Percentiles rank a stretch among this genome's conserved stretches.
Evolutionary conservation across 1,140 invertebrate species (phyloP).

Genomic region (Caenorhabditis inopinata): DNA sequence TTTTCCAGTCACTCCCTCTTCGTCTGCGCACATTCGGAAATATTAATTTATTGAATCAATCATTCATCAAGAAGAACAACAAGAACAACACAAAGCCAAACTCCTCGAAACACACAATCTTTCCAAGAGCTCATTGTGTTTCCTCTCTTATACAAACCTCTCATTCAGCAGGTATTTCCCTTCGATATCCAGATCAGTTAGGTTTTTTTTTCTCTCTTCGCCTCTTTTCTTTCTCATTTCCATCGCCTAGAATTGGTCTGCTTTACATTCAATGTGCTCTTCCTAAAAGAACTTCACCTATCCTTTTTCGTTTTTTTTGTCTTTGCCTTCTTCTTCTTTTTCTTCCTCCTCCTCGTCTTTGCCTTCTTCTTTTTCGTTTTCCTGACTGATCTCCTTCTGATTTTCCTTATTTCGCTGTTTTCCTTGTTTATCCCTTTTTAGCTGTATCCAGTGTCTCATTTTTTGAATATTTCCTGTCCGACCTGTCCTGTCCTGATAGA

Average conservation of each 20-base stretch:
- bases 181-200: neutral
- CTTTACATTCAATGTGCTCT: constrained; percentile 32
- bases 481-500: neutral
- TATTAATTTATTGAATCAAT: neutral
- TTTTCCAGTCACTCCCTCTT: constrained; percentile 11
- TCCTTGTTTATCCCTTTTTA: neutral
- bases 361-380: too few relatives aligned
- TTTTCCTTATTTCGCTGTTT: neutral
- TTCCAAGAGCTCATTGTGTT: too few relatives aligned
- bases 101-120: too few relatives aligned
- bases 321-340: neutral
- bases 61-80: neutral
- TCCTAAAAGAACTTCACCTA: neutral
- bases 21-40: constrained; percentile 10
- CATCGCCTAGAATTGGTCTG: constrained; percentile 31
- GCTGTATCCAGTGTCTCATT: neutral
- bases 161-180: constrained; percentile 1
- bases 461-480: too few relatives aligned
- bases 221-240: neutral
- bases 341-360: neutral
- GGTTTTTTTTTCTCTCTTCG: neutral
- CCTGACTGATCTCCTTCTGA: constrained; percentile 4
- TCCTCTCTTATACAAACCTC: neutral
- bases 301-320: neutral
- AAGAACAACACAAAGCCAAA: neutral